phyloP scores from a whole-genome alignment of 30 jellyfish, hydroid and myxozoan species.

The Hydractinia echinata region DNA sequence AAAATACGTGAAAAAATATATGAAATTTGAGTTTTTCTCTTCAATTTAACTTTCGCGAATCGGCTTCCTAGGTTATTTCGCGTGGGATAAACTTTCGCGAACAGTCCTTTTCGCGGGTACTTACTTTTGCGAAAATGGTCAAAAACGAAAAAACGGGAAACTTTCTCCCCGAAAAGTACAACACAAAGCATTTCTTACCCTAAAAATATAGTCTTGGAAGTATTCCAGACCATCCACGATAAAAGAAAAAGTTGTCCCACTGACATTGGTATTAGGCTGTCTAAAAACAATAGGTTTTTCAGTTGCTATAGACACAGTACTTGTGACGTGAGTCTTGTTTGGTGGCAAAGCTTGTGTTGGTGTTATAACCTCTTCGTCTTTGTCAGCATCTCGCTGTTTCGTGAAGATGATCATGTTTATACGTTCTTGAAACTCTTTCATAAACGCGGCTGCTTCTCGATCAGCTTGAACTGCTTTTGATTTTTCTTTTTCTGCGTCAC shows the following conservation, averaged over 20 bases:
- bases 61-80: too few relatives aligned
- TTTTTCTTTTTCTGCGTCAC: constrained; percentile 40
- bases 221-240: constrained; percentile 38
- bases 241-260: constrained; percentile 29
- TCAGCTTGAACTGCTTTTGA: constrained; percentile 49
- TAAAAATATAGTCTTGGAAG: constrained; percentile 58
- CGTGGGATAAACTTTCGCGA: too few relatives aligned
- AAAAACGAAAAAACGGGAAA: too few relatives aligned
- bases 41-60: too few relatives aligned
- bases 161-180: too few relatives aligned
- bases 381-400: constrained; percentile 6
- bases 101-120: too few relatives aligned
- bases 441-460: constrained; percentile 50
- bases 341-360: not conserved
- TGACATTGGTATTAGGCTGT: constrained; percentile 13
- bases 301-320: constrained; percentile 9
- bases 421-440: constrained; percentile 58
- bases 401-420: constrained; percentile 18
- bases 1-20: too few relatives aligned
- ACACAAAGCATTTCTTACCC: not conserved
- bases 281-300: not conserved
- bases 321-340: not conserved
- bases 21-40: too few relatives aligned
- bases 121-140: too few relatives aligned
- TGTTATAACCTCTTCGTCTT: not conserved